These are phyloP conservation scores for Andrena camellia DNA, from an alignment of 2,888 invertebrate genomes.

Conservation along the genomic window DNA sequence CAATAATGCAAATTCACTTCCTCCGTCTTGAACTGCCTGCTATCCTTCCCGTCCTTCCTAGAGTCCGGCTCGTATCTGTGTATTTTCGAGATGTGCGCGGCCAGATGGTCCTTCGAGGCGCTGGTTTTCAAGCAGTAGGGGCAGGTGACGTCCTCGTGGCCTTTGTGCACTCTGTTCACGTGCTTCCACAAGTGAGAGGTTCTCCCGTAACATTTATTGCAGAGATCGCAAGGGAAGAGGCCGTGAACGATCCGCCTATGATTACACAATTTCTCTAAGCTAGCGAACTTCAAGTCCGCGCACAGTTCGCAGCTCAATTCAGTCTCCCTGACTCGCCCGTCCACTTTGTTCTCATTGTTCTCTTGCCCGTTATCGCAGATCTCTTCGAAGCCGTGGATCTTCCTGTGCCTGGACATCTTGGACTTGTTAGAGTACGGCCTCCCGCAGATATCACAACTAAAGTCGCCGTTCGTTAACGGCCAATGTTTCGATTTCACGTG, in stretches of 20 bases:
- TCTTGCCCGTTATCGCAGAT: constrained; percentile 68
- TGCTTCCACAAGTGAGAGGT: constrained; percentile 89
- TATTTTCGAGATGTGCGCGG: constrained; percentile 87
- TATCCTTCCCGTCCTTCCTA: constrained; percentile 78
- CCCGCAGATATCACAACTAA: constrained; percentile 86
- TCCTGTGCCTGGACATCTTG: constrained; percentile 86
- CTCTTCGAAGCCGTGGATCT: constrained; percentile 84
- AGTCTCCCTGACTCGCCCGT: constrained; percentile 47
- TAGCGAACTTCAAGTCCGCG: constrained; percentile 83
- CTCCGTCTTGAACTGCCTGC: constrained; percentile 83
- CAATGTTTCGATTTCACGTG: constrained; percentile 85
- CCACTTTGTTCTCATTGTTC: constrained; percentile 49
- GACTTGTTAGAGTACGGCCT: constrained; percentile 86
- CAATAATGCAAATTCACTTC: constrained; percentile 86
- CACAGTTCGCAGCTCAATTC: constrained; percentile 81
- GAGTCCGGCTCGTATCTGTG: constrained; percentile 84
- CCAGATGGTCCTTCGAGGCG: constrained; percentile 87
- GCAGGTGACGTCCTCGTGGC: constrained; percentile 88
- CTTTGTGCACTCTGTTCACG: constrained; percentile 87
- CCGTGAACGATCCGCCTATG: constrained; percentile 86
- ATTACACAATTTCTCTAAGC: constrained; percentile 86
- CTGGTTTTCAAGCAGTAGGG: constrained; percentile 87
- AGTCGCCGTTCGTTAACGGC: constrained; percentile 85
- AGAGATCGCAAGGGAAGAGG: constrained; percentile 88
- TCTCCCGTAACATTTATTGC: constrained; percentile 87